Conservation (phyloP, 2,113 vertebrate genomes). For the Triplophysa dalaica region DNA sequence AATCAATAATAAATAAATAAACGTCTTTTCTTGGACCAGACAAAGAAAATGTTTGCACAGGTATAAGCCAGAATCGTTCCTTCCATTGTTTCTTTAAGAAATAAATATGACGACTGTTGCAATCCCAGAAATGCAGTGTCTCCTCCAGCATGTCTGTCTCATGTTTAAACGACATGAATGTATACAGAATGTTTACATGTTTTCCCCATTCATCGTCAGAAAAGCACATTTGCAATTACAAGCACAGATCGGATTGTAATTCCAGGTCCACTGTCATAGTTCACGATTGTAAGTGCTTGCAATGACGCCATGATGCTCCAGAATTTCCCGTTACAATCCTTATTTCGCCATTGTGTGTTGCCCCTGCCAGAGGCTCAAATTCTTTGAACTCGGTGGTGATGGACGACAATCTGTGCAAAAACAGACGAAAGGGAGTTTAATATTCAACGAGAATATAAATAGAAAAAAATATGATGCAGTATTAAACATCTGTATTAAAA, state of each 20-base stretch:
- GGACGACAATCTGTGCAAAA: conserved; percentile 55
- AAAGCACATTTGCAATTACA: conserved; percentile 71
- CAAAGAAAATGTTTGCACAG: conserved; percentile 66
- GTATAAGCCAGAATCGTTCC: conserved; percentile 63
- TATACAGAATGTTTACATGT: conserved; percentile 66
- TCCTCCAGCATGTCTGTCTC: conserved; percentile 56
- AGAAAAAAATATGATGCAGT: not conserved
- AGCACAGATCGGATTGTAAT: conserved; percentile 83
- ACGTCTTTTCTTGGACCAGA: conserved; percentile 75
- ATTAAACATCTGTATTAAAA: too few species aligned
- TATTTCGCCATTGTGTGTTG: conserved; percentile 22
- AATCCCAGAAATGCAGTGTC: conserved; percentile 58
- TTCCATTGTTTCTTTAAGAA: conserved; percentile 63
- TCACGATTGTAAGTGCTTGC: conserved; percentile 85
- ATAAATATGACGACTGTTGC: conserved; percentile 64
- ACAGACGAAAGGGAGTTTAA: not conserved
- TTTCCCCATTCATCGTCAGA: conserved; percentile 93
- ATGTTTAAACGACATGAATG: conserved; percentile 73
- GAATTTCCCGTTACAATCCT: conserved; percentile 47
- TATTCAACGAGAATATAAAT: not conserved
- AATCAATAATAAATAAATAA: conserved; percentile 98
- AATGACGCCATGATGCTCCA: conserved; percentile 45
- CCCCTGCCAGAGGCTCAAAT: conserved; percentile 14
- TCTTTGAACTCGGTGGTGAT: conserved; percentile 39
- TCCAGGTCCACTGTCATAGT: conserved; percentile 74